Base-by-base conservation (phyloP, 1,140 invertebrate species). In the Acromyrmex echinatior region DNA sequence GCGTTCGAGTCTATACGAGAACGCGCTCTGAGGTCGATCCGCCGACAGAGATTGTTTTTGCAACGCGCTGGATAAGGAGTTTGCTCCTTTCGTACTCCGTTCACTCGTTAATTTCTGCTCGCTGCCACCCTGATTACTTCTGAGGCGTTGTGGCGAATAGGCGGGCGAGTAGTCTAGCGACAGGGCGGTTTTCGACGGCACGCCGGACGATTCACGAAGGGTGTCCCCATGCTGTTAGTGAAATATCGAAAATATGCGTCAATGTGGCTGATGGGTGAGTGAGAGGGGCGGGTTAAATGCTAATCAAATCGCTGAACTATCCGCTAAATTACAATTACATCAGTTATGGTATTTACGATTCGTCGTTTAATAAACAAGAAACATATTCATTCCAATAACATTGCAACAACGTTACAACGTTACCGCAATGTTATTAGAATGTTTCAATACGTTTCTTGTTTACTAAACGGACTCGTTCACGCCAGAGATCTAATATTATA, bases 171-270 rank as follows among this genome's bases (percentile, higher is more conserved):
- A 92, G 91, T 87, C 91, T 91, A 93, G 81, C 74, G 92, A 90
- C 78, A 91, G 31, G 18, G 88, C 71, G 25, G 56, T 85, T 91
- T 93, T 94, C 74, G 91, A 92, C 74, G 92, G 71, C 88, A 91
- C 88, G 68, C 86, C 88, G 86, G 91, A 86, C 86, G 90, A 89
- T 87, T 94, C 93, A 91, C 88, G 92, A 88, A 85, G 80, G 80
- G 65, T 88, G 80, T 93, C 92, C 91, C 92, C 93, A 94, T 94
- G 94, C 94, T 94, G 93, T 94, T 94, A 94, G 94, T 94, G 89
- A 93, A 94, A 92, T 91, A 93, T 91, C 91, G 92, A 90, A 92
- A 90, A 89, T 89, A 92, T 92, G 91, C 81, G 87, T 92, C 80
- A 92, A 77, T 94, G 88, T 84, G 49, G 85, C 87, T 78, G 31